Conservation (phyloP, 1,140 invertebrate genomes). For the Aphidius ervi region DNA sequence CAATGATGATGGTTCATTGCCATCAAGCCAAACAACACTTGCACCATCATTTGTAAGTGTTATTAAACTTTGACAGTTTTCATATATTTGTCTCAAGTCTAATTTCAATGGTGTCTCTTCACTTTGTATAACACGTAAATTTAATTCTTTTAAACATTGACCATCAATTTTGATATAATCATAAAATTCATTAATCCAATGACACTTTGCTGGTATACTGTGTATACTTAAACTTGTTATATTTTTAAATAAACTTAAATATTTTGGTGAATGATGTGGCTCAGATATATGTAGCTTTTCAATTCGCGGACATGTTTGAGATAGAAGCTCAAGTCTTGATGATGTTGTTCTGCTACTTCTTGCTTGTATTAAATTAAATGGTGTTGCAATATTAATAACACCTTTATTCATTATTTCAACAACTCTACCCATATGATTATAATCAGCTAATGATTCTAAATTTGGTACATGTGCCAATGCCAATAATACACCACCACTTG, state of each 20-base stretch:
- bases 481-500: conserved; percentile 46
- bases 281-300: conserved; percentile 48
- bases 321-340: conserved; percentile 43
- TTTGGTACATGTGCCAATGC: conserved; percentile 46
- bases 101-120: conserved; percentile 36
- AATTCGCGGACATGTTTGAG: conserved; percentile 46
- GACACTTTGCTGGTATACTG: conserved; percentile 37
- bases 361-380: conserved; percentile 45
- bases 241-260: conserved; percentile 42
- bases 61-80: conserved; percentile 42
- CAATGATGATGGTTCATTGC: conserved; percentile 29
- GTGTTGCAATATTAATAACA: conserved; percentile 35
- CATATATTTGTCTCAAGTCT: conserved; percentile 44
- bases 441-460: conserved; percentile 51
- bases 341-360: conserved; percentile 43
- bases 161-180: conserved; percentile 47
- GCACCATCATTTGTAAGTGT: conserved; percentile 43
- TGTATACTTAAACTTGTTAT: conserved; percentile 49
- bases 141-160: conserved; percentile 40
- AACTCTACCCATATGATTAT: conserved; percentile 49
- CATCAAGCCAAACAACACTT: conserved; percentile 41
- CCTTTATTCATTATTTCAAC: conserved; percentile 47
- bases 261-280: conserved; percentile 48
- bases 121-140: conserved; percentile 39
- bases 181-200: conserved; percentile 47